Conservation (phyloP, 2,888 invertebrate species). For the Anthoptus insignis region DNA sequence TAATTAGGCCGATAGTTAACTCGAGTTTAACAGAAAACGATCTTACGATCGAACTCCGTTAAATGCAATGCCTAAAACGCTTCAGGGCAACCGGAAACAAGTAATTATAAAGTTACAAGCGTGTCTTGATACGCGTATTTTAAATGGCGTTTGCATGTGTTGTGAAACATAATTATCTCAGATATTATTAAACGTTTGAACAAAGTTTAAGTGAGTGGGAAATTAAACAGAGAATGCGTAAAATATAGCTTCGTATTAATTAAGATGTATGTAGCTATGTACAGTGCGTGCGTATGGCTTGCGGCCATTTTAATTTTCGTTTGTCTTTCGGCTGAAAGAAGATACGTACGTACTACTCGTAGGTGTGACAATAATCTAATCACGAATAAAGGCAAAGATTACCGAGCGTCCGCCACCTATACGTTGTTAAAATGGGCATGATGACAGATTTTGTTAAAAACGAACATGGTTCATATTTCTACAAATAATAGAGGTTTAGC, state of each 20-base stretch:
- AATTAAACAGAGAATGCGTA: not conserved
- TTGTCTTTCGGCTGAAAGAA: not conserved
- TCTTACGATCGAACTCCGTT: not conserved
- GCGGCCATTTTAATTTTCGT: not conserved
- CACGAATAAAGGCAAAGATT: too few species aligned
- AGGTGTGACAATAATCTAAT: too few species aligned
- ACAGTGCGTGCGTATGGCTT: not conserved
- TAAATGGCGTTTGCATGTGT: conserved; percentile 28
- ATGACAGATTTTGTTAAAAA: too few species aligned
- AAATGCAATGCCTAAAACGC: conserved; percentile 17
- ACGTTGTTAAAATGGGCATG: too few species aligned
- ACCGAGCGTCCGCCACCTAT: too few species aligned
- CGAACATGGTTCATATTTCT: too few species aligned
- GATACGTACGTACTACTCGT: too few species aligned
- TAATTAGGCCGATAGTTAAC: too few species aligned
- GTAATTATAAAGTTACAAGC: conserved; percentile 59
- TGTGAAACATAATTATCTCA: conserved; percentile 33
- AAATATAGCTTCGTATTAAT: not conserved
- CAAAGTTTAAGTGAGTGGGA: conserved; percentile 22
- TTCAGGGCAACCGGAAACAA: conserved; percentile 58
- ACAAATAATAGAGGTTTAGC: too few species aligned
- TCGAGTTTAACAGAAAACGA: too few species aligned
- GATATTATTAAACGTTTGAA: conserved; percentile 27
- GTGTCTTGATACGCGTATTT: conserved; percentile 28
- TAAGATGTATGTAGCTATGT: not conserved